A percentile compares a stretch with the other conserved stretches of the same genome.
phyloP scores from a whole-genome alignment of 2,113 vertebrate species.

The Phalacrocorax pelagicus region DNA sequence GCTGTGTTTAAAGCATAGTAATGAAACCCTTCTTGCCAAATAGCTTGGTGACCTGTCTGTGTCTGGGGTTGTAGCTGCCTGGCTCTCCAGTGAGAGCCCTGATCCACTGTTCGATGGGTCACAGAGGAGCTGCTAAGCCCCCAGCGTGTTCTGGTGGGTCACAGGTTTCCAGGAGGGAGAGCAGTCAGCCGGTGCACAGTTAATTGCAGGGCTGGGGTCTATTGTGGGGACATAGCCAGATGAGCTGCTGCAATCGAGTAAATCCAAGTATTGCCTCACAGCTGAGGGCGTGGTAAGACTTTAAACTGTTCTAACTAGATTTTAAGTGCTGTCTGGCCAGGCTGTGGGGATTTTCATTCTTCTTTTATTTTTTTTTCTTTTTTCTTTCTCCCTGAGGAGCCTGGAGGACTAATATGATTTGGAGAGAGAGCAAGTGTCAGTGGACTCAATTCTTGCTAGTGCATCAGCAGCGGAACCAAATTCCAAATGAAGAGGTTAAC shows the following conservation, averaged over 20 bases:
- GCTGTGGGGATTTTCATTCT: not conserved
- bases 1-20: not conserved
- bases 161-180: not conserved
- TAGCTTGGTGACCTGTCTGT: not conserved
- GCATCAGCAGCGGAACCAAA: not conserved
- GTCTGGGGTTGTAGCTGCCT: not conserved
- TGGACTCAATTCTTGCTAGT: conserved; percentile 15
- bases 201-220: conserved; percentile 29
- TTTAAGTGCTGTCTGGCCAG: not conserved
- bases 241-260: not conserved
- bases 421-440: conserved; percentile 28
- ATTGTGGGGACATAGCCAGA: not conserved
- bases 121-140: not conserved
- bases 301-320: not conserved
- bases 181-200: not conserved
- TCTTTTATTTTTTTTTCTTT: not conserved
- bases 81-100: not conserved
- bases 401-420: conserved; percentile 27
- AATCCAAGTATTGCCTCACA: not conserved
- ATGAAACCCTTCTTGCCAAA: not conserved
- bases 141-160: not conserved
- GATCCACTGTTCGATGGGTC: not conserved
- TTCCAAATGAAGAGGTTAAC: conserved; percentile 29
- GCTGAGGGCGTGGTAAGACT: not conserved
- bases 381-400: not conserved